phyloP scores from a whole-genome alignment of 2,113 vertebrate genomes.

The Coptodon bakossiorum region DNA sequence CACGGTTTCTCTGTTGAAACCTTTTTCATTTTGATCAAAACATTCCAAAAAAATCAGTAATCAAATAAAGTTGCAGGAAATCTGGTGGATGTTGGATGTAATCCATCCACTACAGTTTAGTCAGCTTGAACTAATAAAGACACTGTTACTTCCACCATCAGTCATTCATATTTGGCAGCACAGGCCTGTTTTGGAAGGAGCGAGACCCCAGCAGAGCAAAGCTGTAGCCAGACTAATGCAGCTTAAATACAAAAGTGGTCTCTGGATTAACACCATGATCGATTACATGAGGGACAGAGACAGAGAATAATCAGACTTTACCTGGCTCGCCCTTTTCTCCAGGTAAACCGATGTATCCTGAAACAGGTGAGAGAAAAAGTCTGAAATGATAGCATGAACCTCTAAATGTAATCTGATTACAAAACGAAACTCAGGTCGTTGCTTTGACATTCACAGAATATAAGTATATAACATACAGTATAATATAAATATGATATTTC shows the following conservation, averaged over 20 bases:
- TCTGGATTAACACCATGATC: not conserved
- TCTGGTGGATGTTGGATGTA: not conserved
- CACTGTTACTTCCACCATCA: not conserved
- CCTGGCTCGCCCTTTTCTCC: constrained; percentile 59
- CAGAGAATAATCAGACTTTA: not conserved
- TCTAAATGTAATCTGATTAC: not conserved
- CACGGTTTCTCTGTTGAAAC: rapidly evolving
- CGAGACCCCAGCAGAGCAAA: not conserved
- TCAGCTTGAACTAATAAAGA: not conserved
- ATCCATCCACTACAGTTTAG: not conserved
- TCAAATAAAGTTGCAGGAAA: not conserved
- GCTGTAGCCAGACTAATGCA: not conserved
- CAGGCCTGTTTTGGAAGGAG: not conserved
- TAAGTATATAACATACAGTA: not conserved
- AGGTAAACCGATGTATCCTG: constrained; percentile 66
- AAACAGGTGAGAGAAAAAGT: not conserved
- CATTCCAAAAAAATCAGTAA: not conserved
- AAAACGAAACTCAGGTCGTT: not conserved
- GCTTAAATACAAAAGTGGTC: not conserved
- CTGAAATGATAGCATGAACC: not conserved
- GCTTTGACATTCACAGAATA: not conserved
- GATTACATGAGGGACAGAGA: not conserved
- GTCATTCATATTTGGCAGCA: not conserved
- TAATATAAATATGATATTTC: not conserved
- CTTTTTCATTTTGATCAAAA: not conserved